Conservation (phyloP, 2,888 invertebrate genomes). For the Oxyteleia sp. region DNA sequence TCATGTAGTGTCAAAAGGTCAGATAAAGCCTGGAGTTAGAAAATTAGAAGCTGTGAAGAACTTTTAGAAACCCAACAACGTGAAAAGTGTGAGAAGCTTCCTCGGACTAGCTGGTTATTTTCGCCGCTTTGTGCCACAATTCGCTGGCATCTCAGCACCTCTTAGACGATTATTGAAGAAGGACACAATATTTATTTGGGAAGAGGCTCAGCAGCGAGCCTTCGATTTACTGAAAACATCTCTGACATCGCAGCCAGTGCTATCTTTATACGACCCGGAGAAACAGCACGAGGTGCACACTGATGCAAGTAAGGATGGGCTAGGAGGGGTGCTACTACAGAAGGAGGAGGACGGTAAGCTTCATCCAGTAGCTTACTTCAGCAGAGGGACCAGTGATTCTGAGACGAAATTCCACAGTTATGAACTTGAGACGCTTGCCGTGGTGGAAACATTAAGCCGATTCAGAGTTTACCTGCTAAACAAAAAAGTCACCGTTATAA, state of each 20-base stretch:
- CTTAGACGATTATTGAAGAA: too few relatives aligned
- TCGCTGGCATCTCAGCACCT: too few relatives aligned
- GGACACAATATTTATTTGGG: too few relatives aligned
- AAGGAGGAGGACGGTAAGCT: too few relatives aligned
- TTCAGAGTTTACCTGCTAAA: conserved; percentile 80
- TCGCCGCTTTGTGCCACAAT: conserved; percentile 71
- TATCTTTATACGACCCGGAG: conserved; percentile 9
- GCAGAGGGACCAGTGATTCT: conserved; percentile 5
- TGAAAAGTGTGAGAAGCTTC: conserved; percentile 66
- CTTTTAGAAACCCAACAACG: conserved; percentile 52
- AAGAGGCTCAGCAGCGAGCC: background rate
- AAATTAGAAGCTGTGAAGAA: conserved; percentile 65
- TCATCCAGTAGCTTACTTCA: too few relatives aligned
- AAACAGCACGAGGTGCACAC: conserved; percentile 10
- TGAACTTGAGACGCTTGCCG: conserved; percentile 83
- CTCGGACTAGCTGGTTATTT: conserved; percentile 75
- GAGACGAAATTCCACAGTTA: conserved; percentile 82
- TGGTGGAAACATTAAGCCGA: conserved; percentile 80
- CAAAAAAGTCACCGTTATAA: background rate
- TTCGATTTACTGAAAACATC: conserved; percentile 8
- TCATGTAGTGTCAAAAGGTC: conserved; percentile 5
- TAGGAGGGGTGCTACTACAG: conserved; percentile 17
- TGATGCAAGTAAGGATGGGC: background rate
- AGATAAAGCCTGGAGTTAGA: conserved; percentile 50
- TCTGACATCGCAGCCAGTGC: background rate